phyloP scores from a whole-genome alignment of 1,140 invertebrate species.

The Branchinecta lindahli region DNA sequence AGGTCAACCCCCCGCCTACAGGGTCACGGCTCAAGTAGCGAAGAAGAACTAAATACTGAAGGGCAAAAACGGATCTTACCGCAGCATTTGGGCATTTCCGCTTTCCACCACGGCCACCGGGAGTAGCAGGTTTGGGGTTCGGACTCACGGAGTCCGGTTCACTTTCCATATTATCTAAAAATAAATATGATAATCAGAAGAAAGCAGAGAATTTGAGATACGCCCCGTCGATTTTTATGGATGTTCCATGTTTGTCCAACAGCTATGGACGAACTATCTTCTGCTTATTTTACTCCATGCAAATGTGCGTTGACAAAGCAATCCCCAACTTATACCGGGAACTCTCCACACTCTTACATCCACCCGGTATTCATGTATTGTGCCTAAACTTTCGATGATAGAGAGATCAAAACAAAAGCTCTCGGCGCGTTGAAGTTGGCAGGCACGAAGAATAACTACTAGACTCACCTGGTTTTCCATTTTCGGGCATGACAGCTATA shows the following conservation, averaged over 20 bases:
- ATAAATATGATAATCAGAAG: neutral
- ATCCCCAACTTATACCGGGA: too few relatives aligned
- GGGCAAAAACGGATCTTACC: neutral
- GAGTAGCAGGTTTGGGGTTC: neutral
- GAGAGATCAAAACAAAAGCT: too few relatives aligned
- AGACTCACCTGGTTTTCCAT: neutral
- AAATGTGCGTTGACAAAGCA: too few relatives aligned
- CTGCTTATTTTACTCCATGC: too few relatives aligned
- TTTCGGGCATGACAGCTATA: neutral
- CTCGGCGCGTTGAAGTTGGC: too few relatives aligned
- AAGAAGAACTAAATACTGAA: neutral
- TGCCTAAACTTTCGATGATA: too few relatives aligned
- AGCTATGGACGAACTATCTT: too few relatives aligned
- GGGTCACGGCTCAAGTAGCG: neutral
- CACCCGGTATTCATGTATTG: too few relatives aligned
- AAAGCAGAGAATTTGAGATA: neutral
- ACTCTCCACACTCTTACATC: too few relatives aligned
- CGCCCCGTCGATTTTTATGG: too few relatives aligned
- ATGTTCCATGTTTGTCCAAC: too few relatives aligned
- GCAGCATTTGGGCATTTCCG: neutral
- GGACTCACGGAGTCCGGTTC: neutral
- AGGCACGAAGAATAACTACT: neutral
- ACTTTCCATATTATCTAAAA: neutral
- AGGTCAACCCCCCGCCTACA: too few relatives aligned
- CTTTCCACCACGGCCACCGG: neutral